Percentiles rank a stretch among this genome's conserved stretches.
phyloP scores from a whole-genome alignment of 2,888 invertebrate species.

The Nephrotoma appendiculata region DNA sequence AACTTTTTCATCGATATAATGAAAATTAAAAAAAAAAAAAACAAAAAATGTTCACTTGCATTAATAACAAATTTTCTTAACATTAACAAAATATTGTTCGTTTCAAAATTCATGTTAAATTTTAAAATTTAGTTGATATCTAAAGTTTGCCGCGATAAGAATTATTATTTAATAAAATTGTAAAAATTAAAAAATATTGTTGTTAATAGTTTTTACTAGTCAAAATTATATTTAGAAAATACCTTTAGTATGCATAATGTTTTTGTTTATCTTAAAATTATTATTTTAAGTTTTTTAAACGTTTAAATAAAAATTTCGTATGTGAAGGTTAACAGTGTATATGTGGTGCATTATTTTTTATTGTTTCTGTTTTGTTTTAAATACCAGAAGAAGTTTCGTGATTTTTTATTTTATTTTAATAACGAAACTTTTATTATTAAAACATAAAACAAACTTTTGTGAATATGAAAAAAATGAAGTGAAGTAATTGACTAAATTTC shows the following conservation, averaged over 20 bases:
- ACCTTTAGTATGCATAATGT: not conserved
- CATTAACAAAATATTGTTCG: not conserved
- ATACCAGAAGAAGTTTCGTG: not conserved
- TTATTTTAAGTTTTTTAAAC: not conserved
- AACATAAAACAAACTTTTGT: not conserved
- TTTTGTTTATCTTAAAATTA: not conserved
- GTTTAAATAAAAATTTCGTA: not conserved
- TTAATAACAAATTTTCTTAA: not conserved
- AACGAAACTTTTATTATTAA: not conserved
- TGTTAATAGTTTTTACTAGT: not conserved
- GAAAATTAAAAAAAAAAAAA: no score
- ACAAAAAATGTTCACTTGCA: not conserved
- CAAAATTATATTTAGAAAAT: no score
- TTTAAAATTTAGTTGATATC: not conserved
- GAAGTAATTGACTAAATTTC: not conserved
- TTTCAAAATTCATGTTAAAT: not conserved
- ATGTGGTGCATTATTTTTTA: not conserved
- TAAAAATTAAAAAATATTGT: not conserved
- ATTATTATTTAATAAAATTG: not conserved
- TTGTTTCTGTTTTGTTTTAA: not conserved
- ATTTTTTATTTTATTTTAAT: not conserved
- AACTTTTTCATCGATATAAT: no score
- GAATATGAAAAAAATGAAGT: not conserved
- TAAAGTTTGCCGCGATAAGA: not conserved
- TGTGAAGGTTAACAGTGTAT: not conserved